Base-by-base conservation (phyloP, 53 echinoderm and acorn worm species). In the Holothuria leucospilota region DNA sequence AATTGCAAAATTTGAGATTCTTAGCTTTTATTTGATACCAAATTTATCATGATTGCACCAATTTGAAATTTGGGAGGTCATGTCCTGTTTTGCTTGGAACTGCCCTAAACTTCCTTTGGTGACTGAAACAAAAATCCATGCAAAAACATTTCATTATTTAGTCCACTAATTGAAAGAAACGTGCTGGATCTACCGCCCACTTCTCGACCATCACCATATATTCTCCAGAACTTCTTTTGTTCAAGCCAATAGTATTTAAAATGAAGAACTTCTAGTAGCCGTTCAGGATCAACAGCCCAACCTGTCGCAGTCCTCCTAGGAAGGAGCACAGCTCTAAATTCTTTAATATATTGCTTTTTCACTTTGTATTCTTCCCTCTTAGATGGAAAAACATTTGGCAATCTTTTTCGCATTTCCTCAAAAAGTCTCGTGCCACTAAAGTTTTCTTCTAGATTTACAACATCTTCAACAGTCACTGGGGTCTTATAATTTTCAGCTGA, bases 131-230 rank as follows among this genome's bases (percentile, higher is more conserved):
- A 6, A 27, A 1, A 69, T 1, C 70, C 70, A 69, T 69, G 70
- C 25, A 69, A 29, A 69, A 3, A 69, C 1, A 6, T 2, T 5
- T 69, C 70, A 69, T 78, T 34, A 6, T 88, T 87, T 58, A 88
- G 61, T 71, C 87, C 56, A 58, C 86, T 86, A 62, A 93, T 42
- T 12, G 90, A 59, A 21, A 93, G 42, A 84, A 79, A 87, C 4
- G 90, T 90, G 20, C 87, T 84, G 20, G 82, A 52, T 24, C 87
- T 53, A 24, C 90, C 90, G 27, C 87, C 90, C 18, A 90, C 87
- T 63, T 90, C 85, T 18, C 90, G 39, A 14, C 87, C 93, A 90
- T 93, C 93, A 14, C 93, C 93, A 78, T 78, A 78, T 2, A 78
- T 0, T 27, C 79, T 23, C 79, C 81, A 80, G 38, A 2, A 29